Evolutionary conservation across 1,140 invertebrate species (phyloP), one percentile per base, ranked within the genome.

Genomic region (Radopholus similis): DNA sequence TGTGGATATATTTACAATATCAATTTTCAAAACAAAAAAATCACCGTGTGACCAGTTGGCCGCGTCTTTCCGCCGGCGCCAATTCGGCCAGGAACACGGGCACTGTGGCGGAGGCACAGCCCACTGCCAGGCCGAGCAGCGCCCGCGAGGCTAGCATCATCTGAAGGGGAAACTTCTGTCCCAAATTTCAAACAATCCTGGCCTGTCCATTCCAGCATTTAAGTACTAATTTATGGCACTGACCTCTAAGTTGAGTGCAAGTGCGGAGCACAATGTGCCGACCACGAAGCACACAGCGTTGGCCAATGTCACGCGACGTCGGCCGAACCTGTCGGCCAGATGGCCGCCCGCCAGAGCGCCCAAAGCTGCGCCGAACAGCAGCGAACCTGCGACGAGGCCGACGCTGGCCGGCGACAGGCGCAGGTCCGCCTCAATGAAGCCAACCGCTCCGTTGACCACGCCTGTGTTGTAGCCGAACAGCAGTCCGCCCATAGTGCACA

Each of bases 331-430:
- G 57, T 59, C 57, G 13, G 57, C 30, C 13, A 59, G 28, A 37
- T 59, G 57, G 34, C 57, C 57, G 0, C 57, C 57, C 5, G 40
- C 5, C 5, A 59, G 23, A 13, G 57, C 57, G 21, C 57, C 57
- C 34, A 59, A 44, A 15, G 58, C 58, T n/a, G 58, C 58, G 26
- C 58, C 58, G 34, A 60, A 8, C 9, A 60, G 58, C 47, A 60
- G 28, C 21, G 58, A 60, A 23, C 58, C 58, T 18, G 58, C 42
- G 40, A 60, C 30, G 32, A 44, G 26, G 2, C 58, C 58, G 42
- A 44, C 58, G n/a, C 18, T 47, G 18, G 34, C 13, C 8, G 18
- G n/a, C 18, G n/a, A 2, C 11, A 60, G 58, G 6, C 28, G 58
- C 18, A 60, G 37, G 28, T 60, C 58, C 2, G 34, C 18, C 42